A percentile compares a stretch with the other conserved stretches of the same genome.
These are phyloP conservation scores for Solea senegalensis DNA, from an alignment of 2,113 vertebrate genomes.

Conservation along the genomic window DNA sequence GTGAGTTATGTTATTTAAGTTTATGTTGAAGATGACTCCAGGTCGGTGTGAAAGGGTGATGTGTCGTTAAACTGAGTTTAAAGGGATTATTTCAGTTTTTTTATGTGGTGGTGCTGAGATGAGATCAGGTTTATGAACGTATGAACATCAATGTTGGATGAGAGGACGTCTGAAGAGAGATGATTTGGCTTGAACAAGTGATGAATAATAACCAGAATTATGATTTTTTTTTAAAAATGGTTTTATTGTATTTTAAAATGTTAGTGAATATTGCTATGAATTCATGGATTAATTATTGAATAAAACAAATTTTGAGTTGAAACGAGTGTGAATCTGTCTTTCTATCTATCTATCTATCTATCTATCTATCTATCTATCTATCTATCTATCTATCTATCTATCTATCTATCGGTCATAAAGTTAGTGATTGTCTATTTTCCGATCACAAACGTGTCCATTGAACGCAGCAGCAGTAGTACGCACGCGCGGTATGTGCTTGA, in stretches of 20 bases:
- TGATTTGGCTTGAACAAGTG: neutral
- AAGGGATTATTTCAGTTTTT: neutral
- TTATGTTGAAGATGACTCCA: neutral
- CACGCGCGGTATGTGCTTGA: conserved; percentile 13
- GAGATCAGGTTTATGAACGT: neutral
- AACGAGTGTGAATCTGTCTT: no score
- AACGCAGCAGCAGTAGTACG: neutral
- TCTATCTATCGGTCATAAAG: neutral
- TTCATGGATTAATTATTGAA: conserved; percentile 13
- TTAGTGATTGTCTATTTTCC: neutral
- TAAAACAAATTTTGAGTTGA: conserved; percentile 20
- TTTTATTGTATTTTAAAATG: neutral
- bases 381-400: neutral
- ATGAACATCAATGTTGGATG: conserved; percentile 8
- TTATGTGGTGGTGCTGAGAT: neutral
- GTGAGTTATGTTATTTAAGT: neutral
- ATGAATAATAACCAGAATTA: neutral
- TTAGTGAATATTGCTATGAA: neutral
- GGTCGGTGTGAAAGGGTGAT: neutral
- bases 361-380: no score
- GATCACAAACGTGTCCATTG: neutral
- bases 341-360: no score
- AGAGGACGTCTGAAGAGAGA: conserved; percentile 36
- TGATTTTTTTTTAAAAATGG: neutral
- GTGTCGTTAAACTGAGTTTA: no score